Conservation (phyloP, 2,797 vertebrate genomes). For the Hyperoplus lanceolatus region DNA sequence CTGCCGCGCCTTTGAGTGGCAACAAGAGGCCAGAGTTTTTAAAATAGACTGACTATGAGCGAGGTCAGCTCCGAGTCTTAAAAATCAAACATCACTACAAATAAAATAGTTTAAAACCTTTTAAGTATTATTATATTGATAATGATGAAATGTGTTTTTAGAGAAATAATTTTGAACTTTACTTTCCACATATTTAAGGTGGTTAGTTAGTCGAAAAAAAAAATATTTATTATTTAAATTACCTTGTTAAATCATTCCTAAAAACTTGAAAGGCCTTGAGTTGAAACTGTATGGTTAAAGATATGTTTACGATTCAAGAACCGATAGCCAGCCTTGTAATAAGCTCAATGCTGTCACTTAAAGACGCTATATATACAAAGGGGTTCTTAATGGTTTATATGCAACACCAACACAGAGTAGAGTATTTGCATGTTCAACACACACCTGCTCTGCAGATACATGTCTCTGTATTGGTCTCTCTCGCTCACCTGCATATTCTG, state of each 20-base stretch:
- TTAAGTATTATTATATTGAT: background rate
- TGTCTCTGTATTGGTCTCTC: background rate
- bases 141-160: background rate
- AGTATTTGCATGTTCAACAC: constrained; percentile 46
- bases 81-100: background rate
- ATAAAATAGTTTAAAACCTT: background rate
- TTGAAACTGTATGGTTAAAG: background rate
- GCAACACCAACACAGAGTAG: background rate
- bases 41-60: background rate
- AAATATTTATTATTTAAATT: background rate
- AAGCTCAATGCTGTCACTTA: background rate
- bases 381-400: constrained; percentile 11
- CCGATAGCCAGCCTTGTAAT: background rate
- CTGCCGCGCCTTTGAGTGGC: constrained; percentile 30
- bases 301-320: background rate
- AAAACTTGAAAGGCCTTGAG: background rate
- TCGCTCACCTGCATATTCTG: constrained; percentile 94
- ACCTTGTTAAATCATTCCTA: background rate
- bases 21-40: background rate
- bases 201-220: background rate
- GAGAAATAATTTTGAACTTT: background rate
- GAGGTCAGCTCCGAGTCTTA: background rate
- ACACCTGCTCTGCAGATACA: constrained; percentile 12
- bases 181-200: background rate
- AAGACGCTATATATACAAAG: background rate